A percentile compares a stretch with the other conserved stretches of the same genome.
These are phyloP conservation scores for Diploptera punctata DNA, from an alignment of 2,888 invertebrate genomes.

Conservation along the genomic window DNA sequence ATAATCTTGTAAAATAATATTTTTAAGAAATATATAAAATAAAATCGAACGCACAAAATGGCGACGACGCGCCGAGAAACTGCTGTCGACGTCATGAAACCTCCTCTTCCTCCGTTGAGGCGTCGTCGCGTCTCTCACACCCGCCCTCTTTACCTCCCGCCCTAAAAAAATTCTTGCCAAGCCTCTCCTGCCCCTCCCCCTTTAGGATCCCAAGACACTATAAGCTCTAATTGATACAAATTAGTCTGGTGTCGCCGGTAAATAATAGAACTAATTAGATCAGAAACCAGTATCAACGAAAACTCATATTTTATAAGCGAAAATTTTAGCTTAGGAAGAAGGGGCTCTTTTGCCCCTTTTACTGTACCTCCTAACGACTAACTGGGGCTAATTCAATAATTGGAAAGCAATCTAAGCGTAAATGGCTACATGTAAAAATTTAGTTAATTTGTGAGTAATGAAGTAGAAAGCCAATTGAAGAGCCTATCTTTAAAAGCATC, in stretches of 20 bases:
- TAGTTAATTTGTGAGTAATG: constrained; percentile 40
- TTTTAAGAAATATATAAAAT: background rate
- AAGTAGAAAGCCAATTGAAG: constrained; percentile 30
- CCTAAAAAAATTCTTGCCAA: constrained; percentile 36
- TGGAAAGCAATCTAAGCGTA: constrained; percentile 42
- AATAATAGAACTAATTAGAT: constrained; percentile 54
- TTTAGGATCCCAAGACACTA: constrained; percentile 32
- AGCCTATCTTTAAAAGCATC: background rate
- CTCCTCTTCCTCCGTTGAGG: constrained; percentile 21
- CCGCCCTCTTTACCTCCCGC: constrained; percentile 22
- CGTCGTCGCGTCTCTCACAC: constrained; percentile 25
- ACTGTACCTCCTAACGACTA: background rate
- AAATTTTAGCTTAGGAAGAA: constrained; percentile 33
- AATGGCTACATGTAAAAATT: constrained; percentile 40
- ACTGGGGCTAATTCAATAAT: constrained; percentile 39
- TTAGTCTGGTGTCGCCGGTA: constrained; percentile 52
- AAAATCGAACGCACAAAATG: constrained; percentile 28
- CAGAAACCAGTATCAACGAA: constrained; percentile 40
- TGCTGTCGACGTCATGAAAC: constrained; percentile 25
- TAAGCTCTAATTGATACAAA: constrained; percentile 53
- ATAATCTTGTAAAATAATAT: too few relatives aligned
- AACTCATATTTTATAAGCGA: constrained; percentile 41
- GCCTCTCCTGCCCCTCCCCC: constrained; percentile 11
- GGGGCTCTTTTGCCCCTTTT: constrained; percentile 6
- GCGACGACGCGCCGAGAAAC: constrained; percentile 29